Evolutionary conservation across 2,113 vertebrate species (phyloP), one percentile per base, ranked within the genome.

Genomic region (Eptesicus fuscus): DNA sequence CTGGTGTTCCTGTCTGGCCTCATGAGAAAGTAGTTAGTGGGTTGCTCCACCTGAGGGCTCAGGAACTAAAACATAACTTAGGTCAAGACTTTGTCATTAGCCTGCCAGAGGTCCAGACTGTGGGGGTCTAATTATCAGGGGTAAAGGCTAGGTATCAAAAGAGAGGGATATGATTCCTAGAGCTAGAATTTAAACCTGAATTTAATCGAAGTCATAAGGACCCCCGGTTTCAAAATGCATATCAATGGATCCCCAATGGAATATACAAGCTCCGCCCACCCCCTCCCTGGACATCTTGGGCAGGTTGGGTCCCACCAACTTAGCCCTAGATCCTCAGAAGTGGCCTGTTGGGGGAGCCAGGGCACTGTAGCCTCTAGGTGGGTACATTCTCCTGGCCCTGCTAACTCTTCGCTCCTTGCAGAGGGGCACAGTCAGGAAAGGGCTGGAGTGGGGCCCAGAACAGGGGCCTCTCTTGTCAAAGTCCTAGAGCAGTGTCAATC

Each of bases 331-430:
- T 14, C 11, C n/a, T 56, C 9, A 13, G 37, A 56, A 53, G 3
- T 40, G 5, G 6, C 56, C 51, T 87, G 5, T 7, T 18, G 30
- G 35, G 4, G 7, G 18, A 42, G 3, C 0, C 0, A 10, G 30
- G 18, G 10, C 3, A 13, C 63, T 76, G 20, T 11, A 37, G 20
- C 1, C 9, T 53, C 30, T 37, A 0, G 2, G 3, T 63, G 18
- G 49, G 37, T 11, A 51, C 5, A 51, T 22, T 18, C 40, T 30
- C n/a, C n/a, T 35, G 20, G 32, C 4, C 51, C 28, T 42, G 28
- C 13, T 32, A 69, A 69, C 13, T 53, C 47, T 40, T n/a, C 23
- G 30, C 22, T n/a, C 35, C 9, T 20, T 13, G 7, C 1, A 18
- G 14, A 70, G 28, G 5, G 28, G 5, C 59, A 69, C 0, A 53